A percentile compares a stretch with the other conserved stretches of the same genome.
Evolutionary conservation across 2,888 invertebrate species (phyloP).

Genomic region (Troides aeacus): DNA sequence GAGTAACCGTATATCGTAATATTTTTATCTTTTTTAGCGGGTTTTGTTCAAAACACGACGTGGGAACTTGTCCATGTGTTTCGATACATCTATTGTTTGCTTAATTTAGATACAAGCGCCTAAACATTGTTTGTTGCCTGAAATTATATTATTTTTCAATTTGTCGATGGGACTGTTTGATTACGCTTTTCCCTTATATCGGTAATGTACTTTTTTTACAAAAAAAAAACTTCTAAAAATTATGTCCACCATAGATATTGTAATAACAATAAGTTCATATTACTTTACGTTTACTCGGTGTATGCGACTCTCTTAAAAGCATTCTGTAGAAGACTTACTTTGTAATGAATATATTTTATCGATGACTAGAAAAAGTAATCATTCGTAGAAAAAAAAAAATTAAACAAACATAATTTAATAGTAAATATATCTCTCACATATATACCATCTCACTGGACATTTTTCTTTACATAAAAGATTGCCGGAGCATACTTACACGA

Average conservation of each 20-base stretch:
- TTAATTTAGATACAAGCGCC: conserved; percentile 15
- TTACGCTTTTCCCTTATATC: background rate
- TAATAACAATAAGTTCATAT: too few relatives aligned
- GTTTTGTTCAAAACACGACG: conserved; percentile 8
- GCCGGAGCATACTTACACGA: too few relatives aligned
- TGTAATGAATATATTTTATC: too few relatives aligned
- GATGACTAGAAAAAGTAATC: too few relatives aligned
- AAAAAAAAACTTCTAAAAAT: background rate
- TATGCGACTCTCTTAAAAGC: too few relatives aligned
- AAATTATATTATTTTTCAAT: conserved; percentile 21
- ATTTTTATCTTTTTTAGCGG: background rate
- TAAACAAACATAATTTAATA: too few relatives aligned
- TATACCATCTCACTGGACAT: too few relatives aligned
- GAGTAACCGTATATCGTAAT: background rate
- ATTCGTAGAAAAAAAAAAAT: too few relatives aligned
- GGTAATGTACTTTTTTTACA: background rate
- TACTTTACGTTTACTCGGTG: too few relatives aligned
- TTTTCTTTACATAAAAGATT: too few relatives aligned
- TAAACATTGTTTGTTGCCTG: conserved; percentile 10
- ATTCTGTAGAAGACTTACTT: too few relatives aligned
- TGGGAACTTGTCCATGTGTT: conserved; percentile 14
- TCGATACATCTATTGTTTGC: conserved; percentile 16
- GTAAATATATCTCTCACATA: too few relatives aligned
- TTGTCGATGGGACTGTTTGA: conserved; percentile 3
- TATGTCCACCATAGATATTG: background rate